Percentiles rank a stretch among this genome's conserved stretches.
phyloP scores from a whole-genome alignment of 2,113 vertebrate genomes.

The Setophaga coronata region DNA sequence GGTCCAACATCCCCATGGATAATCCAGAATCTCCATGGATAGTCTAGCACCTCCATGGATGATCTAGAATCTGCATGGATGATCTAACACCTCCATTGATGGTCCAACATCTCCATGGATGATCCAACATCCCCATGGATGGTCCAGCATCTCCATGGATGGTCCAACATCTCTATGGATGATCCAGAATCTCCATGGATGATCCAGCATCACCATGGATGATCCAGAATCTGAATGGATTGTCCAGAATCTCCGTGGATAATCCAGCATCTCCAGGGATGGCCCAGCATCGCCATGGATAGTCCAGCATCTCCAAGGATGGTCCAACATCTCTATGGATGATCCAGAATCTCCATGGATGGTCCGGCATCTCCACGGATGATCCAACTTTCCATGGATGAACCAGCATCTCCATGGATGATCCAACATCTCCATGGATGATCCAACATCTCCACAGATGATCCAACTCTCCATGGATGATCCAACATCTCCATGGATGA shows the following conservation, averaged over 20 bases:
- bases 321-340: not conserved
- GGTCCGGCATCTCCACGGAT: not conserved
- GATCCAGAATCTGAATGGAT: not conserved
- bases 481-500: not conserved
- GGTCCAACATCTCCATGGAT: rapidly evolving
- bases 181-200: too few species aligned
- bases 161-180: not conserved
- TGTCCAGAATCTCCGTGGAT: not conserved
- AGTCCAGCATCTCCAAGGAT: too few species aligned
- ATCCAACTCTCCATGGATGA: not conserved
- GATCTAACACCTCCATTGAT: not conserved
- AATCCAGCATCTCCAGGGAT: rapidly evolving
- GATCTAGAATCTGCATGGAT: rapidly evolving
- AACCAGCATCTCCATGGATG: rapidly evolving
- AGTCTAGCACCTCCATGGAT: not conserved
- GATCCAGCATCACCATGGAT: not conserved
- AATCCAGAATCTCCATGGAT: not conserved
- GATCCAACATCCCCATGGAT: rapidly evolving
- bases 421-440: not conserved
- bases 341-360: not conserved
- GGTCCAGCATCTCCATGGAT: not conserved
- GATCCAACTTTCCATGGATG: rapidly evolving
- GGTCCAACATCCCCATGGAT: not conserved
- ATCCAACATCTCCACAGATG: not conserved
- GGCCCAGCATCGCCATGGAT: not conserved